Base-by-base conservation (phyloP, 2,888 invertebrate species). In the Lochmaea crataegi region DNA sequence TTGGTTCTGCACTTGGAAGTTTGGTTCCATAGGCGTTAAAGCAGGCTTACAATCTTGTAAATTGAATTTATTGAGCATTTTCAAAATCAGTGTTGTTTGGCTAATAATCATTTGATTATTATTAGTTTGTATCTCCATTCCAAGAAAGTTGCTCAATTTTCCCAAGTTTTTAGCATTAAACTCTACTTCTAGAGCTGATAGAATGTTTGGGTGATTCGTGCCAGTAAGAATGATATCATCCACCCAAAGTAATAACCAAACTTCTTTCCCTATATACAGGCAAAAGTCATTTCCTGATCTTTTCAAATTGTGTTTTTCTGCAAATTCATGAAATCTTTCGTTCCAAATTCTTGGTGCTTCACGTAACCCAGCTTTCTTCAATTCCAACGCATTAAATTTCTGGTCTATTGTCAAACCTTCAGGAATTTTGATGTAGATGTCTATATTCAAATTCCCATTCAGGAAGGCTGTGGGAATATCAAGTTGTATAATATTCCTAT, bases 11-110 rank as follows among this genome's bases (percentile, higher is more conserved):
- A 65, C 53, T 73, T 77, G 71, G 65, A 75, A 76, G 42, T 73
- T 71, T 60, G 67, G 65, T 73, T 78, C 73, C 72, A 80, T 70
- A 32, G 79, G 77, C 1, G 77, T 79, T 53, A 12, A 41, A 2
- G 38, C 58, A 16, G 70, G 22, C 57, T 77, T 79, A 58, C 73
- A 72, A n/a, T 76, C 65, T 57, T 68, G 26, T 76, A 79, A 74
- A 41, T 66, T 69, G 63, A 78, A 79, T 61, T 76, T 73, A 16
- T 16, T 16, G 7, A 79, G 45, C 12, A 78, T 64, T 45, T 76
- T 76, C 0, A 73, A 48, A n/a, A 66, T 74, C 12, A 69, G 38
- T 63, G 53, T 66, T 5, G 65, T 72, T 45, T 72, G 71, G 18
- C 22, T 41, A 7, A 67, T 67, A 56, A 38, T 58, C 56, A 22